Evolutionary conservation across 2,888 invertebrate genomes (phyloP), one percentile per base, ranked within the genome.

Genomic region (Cephus runcator): DNA sequence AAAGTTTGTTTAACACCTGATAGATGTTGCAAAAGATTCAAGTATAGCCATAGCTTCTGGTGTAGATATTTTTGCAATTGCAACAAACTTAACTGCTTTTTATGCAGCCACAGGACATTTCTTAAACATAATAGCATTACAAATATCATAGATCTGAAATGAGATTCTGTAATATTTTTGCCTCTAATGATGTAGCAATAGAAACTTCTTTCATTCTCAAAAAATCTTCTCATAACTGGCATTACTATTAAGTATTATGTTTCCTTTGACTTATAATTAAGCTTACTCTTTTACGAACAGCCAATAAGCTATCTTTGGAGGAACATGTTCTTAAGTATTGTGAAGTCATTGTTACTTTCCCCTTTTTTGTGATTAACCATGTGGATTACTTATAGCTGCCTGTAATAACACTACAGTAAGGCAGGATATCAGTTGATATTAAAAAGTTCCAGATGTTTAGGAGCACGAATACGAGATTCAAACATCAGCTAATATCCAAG

Each of bases 401-500:
- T 40, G 40, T 40, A 40, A 40, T 56, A 56, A 23, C 6, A 56
- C 9, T 23, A 23, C 9, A 23, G 23, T 9, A 56, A 56, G 15
- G 56, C 56, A 56, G 56, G 9, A 35, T 35, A 35, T 56, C 15
- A 56, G 23, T 23, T 23, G 23, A 9, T 23, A 23, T 23, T 15
- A 36, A 9, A 56, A 56, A 2, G 9, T 9, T 56, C 15, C 9
- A 23, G 56, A 2, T 23, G 1, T 23, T 56, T 6, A 56, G 6
- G 23, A 56, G 9, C 23, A 56, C 9, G 9, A 56, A 9, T 23
- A 2, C 1, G 2, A 56, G 56, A 56, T 23, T 56, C 85, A 91
- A 80, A 91, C 86, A 75, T 90, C 88, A 23, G 87, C 90, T 79
- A 91, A 82, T 83, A 91, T 89, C 91, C 91, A 91, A n/a, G 90